Conservation (phyloP, 2,888 invertebrate genomes). For the Folsomia candida region DNA sequence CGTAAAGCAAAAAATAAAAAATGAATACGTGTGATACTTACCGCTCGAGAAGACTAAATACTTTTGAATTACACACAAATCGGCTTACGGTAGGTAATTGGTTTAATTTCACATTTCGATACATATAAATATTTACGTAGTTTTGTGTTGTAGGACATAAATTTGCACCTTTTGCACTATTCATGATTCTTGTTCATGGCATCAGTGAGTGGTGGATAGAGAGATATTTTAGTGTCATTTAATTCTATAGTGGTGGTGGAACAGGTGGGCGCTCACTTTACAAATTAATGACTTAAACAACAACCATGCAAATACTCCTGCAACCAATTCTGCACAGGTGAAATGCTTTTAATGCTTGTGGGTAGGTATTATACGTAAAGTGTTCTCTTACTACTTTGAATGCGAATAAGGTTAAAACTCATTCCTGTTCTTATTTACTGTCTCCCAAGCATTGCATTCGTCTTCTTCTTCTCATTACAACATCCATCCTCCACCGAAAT, state of each 20-base stretch:
- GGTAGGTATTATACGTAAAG: not conserved
- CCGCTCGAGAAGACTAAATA: too few relatives aligned
- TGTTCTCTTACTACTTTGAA: not conserved
- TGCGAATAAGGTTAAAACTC: not conserved
- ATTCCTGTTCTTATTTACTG: not conserved
- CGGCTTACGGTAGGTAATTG: too few relatives aligned
- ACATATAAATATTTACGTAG: too few relatives aligned
- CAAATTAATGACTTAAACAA: not conserved
- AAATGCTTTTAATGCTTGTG: not conserved
- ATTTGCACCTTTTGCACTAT: too few relatives aligned
- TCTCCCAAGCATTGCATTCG: not conserved
- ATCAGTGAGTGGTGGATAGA: too few relatives aligned
- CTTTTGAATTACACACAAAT: too few relatives aligned
- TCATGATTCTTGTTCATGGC: too few relatives aligned
- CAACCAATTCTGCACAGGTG: not conserved
- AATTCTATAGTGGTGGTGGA: not conserved
- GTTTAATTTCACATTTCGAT: too few relatives aligned
- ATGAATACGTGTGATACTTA: too few relatives aligned
- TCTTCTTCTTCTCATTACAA: not conserved
- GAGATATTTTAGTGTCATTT: too few relatives aligned
- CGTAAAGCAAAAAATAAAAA: too few relatives aligned
- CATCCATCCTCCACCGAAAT: not conserved
- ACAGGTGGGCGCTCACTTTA: conserved; percentile 1
- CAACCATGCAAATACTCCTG: not conserved
- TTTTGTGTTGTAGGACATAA: too few relatives aligned